A percentile compares a stretch with the other conserved stretches of the same genome.
phyloP scores from a whole-genome alignment of 2,113 vertebrate genomes.

The Hippocampus comes region DNA sequence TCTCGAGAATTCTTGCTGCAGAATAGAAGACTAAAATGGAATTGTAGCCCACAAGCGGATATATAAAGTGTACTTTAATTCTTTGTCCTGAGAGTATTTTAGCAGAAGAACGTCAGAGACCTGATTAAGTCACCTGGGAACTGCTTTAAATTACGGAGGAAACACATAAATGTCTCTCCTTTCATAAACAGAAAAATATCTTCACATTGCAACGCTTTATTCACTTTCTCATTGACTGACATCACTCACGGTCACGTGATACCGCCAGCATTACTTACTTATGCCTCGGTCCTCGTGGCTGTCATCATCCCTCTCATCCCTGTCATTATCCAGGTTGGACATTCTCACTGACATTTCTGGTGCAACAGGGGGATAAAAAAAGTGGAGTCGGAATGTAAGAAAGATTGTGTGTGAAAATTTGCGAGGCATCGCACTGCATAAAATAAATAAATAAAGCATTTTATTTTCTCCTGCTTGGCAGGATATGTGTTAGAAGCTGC shows the following conservation, averaged over 20 bases:
- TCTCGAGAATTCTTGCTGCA: neutral
- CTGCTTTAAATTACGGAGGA: neutral
- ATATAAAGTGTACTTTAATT: neutral
- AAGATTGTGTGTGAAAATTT: neutral
- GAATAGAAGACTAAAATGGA: too few species aligned
- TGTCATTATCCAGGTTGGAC: constrained; percentile 96
- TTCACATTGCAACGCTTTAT: neutral
- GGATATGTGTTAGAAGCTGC: neutral
- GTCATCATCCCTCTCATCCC: constrained; percentile 95
- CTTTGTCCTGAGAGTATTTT: neutral
- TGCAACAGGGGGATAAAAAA: neutral
- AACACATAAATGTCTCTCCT: neutral
- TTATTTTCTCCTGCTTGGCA: neutral
- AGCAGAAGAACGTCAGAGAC: neutral
- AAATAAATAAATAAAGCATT: neutral
- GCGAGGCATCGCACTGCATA: neutral
- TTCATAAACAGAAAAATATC: neutral
- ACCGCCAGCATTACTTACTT: constrained; percentile 74
- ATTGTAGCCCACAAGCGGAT: neutral
- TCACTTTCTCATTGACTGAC: neutral
- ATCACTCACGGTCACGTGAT: neutral
- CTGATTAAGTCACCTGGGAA: neutral
- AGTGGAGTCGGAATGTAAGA: constrained; percentile 2
- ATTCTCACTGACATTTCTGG: constrained; percentile 98
- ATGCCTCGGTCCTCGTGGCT: constrained; percentile 96